Evolutionary conservation across 2,797 vertebrate genomes (phyloP).

Genomic region (Kryptopterus vitreolus): DNA sequence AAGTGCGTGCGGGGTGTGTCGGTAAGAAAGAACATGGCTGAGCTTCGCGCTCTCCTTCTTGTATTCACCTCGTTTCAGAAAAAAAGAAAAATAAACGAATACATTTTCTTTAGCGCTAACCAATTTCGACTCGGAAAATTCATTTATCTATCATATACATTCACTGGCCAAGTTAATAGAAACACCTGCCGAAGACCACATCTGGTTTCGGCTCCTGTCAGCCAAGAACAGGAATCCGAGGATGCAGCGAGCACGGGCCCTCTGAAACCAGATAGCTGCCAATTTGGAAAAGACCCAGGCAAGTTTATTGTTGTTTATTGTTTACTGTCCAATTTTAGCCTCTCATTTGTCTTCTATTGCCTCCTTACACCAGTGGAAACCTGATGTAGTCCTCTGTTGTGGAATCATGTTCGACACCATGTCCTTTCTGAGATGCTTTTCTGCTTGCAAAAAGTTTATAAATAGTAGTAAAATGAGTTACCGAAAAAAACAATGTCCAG

Average conservation of each 20-base stretch:
- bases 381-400: background rate
- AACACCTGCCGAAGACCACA: conserved; percentile 11
- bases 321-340: background rate
- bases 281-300: conserved; percentile 1
- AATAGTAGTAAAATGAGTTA: background rate
- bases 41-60: background rate
- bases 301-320: background rate
- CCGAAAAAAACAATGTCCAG: too few relatives aligned
- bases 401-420: background rate
- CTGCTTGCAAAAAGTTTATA: background rate
- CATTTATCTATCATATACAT: background rate
- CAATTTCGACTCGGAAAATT: background rate
- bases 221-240: conserved; percentile 2
- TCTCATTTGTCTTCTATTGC: background rate
- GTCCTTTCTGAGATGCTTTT: background rate
- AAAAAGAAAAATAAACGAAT: too few relatives aligned
- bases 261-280: background rate
- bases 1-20: conserved; percentile 1
- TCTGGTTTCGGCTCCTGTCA: conserved; percentile 14
- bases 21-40: conserved; percentile 10
- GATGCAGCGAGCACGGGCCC: background rate
- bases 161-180: conserved; percentile 7
- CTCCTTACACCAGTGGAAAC: conserved; percentile 1
- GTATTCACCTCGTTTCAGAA: too few relatives aligned
- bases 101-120: too few relatives aligned